Percentiles rank a stretch among this genome's conserved stretches.
phyloP scores from a whole-genome alignment of 2,797 vertebrate species.

The Ctenopoma multispine region DNA sequence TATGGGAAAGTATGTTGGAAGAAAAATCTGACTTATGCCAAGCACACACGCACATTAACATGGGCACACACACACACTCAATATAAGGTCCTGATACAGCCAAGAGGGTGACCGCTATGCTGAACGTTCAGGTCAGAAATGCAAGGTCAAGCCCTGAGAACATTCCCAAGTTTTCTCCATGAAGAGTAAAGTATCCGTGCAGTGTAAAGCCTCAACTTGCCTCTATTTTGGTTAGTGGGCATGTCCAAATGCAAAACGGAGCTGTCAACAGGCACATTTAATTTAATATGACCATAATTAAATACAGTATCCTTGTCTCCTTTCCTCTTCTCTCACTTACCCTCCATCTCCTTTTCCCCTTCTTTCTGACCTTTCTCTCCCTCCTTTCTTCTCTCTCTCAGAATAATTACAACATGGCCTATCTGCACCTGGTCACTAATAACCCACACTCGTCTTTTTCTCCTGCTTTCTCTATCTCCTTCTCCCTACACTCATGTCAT shows the following conservation, averaged over 20 bases:
- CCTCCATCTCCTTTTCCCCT: conserved; percentile 22
- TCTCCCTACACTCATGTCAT: conserved; percentile 46
- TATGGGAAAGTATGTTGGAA: conserved; percentile 85
- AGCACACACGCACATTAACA: conserved; percentile 29
- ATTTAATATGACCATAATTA: conserved; percentile 40
- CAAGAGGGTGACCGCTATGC: conserved; percentile 41
- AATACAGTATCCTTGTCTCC: conserved; percentile 14
- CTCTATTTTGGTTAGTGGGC: conserved; percentile 26
- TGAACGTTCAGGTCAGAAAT: conserved; percentile 59
- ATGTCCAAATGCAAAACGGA: conserved; percentile 28
- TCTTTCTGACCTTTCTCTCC: conserved; percentile 50
- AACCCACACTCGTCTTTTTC: conserved; percentile 59
- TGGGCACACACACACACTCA: conserved; percentile 25
- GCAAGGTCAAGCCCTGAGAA: conserved; percentile 62
- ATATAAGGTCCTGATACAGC: conserved; percentile 37
- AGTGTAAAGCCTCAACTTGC: conserved; percentile 32
- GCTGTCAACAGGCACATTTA: conserved; percentile 33
- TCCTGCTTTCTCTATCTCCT: conserved; percentile 15
- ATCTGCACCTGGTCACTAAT: conserved; percentile 81
- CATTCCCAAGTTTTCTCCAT: conserved; percentile 44
- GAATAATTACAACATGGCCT: conserved; percentile 77
- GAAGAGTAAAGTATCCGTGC: conserved; percentile 19
- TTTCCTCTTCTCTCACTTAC: conserved; percentile 5
- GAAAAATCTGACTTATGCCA: conserved; percentile 75
- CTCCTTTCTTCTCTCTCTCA: conserved; percentile 40